phyloP scores from a whole-genome alignment of 2,113 vertebrate species.

The Caranx melampygus region DNA sequence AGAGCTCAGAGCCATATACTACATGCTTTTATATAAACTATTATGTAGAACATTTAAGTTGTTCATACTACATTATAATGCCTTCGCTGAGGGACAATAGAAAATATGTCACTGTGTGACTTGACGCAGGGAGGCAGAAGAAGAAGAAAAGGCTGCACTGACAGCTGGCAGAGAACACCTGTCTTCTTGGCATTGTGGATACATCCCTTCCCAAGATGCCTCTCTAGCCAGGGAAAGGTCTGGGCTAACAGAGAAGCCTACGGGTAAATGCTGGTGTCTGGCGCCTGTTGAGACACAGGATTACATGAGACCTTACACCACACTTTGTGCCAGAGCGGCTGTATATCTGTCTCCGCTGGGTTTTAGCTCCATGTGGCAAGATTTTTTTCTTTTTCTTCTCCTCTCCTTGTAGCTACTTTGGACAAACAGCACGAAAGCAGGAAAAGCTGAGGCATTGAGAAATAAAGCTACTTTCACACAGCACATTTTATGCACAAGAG shows the following conservation, averaged over 20 bases:
- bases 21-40: background rate
- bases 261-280: conserved; percentile 76
- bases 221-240: conserved; percentile 75
- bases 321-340: conserved; percentile 65
- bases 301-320: conserved; percentile 77
- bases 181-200: conserved; percentile 76
- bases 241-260: conserved; percentile 75
- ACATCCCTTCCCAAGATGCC: conserved; percentile 76
- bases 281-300: conserved; percentile 75
- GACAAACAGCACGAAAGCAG: conserved; percentile 21
- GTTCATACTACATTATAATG: conserved; percentile 33
- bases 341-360: conserved; percentile 62
- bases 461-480: conserved; percentile 3
- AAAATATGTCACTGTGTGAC: conserved; percentile 38
- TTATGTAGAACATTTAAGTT: conserved; percentile 11
- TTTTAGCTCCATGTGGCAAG: conserved; percentile 57
- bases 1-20: background rate
- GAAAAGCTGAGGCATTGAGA: conserved; percentile 23
- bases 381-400: conserved; percentile 19
- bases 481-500: conserved; percentile 14
- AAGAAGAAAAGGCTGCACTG: conserved; percentile 52
- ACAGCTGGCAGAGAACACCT: conserved; percentile 83
- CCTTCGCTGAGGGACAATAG: conserved; percentile 39
- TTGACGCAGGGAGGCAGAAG: conserved; percentile 43
- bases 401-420: conserved; percentile 24